A percentile compares a stretch with the other conserved stretches of the same genome.
Conservation (phyloP, 2,797 vertebrate species). For the Paramormyrops hopkinsi region DNA sequence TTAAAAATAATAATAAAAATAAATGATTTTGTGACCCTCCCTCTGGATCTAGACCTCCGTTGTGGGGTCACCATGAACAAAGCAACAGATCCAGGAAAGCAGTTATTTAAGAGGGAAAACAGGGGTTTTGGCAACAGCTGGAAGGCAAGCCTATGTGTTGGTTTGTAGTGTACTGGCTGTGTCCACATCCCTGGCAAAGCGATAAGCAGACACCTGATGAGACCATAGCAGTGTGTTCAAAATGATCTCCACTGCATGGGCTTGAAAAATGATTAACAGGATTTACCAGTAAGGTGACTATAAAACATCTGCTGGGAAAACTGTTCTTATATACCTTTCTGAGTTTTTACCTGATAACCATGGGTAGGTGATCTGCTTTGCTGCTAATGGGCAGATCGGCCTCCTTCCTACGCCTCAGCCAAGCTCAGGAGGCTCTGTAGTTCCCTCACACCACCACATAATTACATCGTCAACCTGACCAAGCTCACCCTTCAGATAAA, state of each 20-base stretch:
- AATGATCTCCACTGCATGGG: neutral
- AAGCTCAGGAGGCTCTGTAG: neutral
- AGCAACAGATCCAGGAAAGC: conserved; percentile 43
- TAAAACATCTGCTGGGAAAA: neutral
- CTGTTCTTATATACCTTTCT: neutral
- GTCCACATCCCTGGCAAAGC: neutral
- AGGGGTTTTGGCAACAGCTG: neutral
- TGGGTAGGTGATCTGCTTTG: neutral
- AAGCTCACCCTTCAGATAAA: neutral
- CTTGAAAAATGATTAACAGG: neutral
- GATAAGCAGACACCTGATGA: conserved; percentile 24
- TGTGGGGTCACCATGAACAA: conserved; percentile 64
- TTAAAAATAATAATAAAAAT: conserved; percentile 13
- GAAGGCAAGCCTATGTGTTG: conserved; percentile 31
- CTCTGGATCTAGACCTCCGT: conserved; percentile 43
- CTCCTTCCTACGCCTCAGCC: neutral
- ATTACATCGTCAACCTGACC: neutral
- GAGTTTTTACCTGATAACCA: neutral
- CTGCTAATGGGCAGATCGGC: neutral
- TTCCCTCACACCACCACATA: neutral
- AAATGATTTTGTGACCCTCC: conserved; percentile 47
- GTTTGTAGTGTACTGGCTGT: conserved; percentile 2
- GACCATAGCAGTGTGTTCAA: neutral
- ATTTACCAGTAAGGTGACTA: neutral
- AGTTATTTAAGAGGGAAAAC: neutral